phyloP scores from a whole-genome alignment of 2,797 vertebrate species.

The Tokudaia tokunoshimensis region DNA sequence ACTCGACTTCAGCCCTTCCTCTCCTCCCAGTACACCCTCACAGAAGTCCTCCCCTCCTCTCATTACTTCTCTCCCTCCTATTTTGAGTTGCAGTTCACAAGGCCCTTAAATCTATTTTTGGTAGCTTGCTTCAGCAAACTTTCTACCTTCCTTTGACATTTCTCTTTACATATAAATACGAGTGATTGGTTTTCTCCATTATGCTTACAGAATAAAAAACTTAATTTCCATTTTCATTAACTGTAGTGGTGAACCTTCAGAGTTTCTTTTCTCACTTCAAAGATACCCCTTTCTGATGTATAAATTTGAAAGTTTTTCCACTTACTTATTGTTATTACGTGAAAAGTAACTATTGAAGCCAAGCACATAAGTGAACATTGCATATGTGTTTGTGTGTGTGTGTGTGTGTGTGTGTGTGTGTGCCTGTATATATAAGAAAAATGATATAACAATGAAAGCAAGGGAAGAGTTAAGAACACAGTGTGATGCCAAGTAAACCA shows the following conservation, averaged over 20 bases:
- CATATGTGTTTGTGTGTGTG: neutral
- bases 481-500: neutral
- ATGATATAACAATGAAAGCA: neutral
- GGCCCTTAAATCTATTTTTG: neutral
- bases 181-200: neutral
- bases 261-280: neutral
- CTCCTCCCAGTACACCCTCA: no score
- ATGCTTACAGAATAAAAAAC: neutral
- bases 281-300: neutral
- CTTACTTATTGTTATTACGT: neutral
- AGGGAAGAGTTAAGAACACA: neutral
- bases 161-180: neutral
- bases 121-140: neutral
- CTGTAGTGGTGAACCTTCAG: neutral
- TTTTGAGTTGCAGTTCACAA: neutral
- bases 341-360: neutral
- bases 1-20: no score
- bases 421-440: neutral
- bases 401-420: no score
- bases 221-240: neutral
- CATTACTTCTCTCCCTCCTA: no score
- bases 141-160: neutral
- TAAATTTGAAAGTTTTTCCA: neutral
- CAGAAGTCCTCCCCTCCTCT: no score
- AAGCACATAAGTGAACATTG: neutral